Base-by-base conservation (phyloP, 2,888 invertebrate genomes). In the Cheilosia soror region DNA sequence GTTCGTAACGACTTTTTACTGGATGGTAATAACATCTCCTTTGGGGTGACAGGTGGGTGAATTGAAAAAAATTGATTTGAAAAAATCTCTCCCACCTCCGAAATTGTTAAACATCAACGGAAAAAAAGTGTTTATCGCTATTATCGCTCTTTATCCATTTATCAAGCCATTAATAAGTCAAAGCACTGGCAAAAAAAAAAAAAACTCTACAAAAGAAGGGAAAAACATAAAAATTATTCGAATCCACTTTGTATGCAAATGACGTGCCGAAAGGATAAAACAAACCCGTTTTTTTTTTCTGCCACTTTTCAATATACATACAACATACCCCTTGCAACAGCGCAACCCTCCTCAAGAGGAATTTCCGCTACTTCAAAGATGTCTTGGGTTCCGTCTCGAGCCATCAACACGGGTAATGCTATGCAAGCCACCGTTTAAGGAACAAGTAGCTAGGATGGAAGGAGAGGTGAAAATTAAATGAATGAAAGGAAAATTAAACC, bases 211-310 rank as follows among this genome's bases (percentile, higher is more conserved):
- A 44, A 57, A 58, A 42, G 4, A 55, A 44, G 42, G 27, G 62
- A 33, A 62, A 58, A 73, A 82, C 63, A 82, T 57, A 73, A 78
- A 82, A 86, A 86, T 82, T 82, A 86, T 82, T 77, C 69, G 82
- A 75, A 86, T 86, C 86, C 82, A 86, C 86, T 86, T 86, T 86
- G 86, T 82, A 86, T 86, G 82, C 86, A 86, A 86, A 86, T 86
- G 86, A 82, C 82, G 86, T 86, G 69, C 85, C 76, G 63, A 85
- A 85, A 85, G 85, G 85, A 85, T 85, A 81, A 80, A 76, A 81
- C 81, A 72, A 81, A 81, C 75, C 66, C 65, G 80, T 71, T 66
- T 78, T 76, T 58, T 49, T 40, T n/a, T 47, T 72, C 27, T 58
- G 55, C 51, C 40, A 66, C 65, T 72, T 66, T 55, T 31, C 58